Base-by-base conservation (phyloP, 2,797 vertebrate genomes). In the Spinus olivaceus region DNA sequence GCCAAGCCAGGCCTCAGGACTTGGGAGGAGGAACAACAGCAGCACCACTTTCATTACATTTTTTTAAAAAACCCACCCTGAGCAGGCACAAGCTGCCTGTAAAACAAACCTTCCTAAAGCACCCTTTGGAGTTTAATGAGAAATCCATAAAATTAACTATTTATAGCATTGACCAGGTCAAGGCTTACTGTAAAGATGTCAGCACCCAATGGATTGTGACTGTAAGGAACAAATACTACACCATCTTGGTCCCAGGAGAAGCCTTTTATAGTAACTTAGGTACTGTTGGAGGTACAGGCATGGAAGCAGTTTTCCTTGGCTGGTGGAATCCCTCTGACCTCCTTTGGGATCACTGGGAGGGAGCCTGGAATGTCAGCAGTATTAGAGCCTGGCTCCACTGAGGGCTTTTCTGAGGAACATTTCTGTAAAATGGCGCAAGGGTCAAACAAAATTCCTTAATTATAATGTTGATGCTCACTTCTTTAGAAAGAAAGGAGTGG, bases 221-320 rank as follows among this genome's bases (percentile, higher is more conserved):
- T 37, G 33, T 28, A 67, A 88, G 14, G 11, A 61, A 39, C 16
- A 88, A 83, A 72, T 90, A 44, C 23, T 67, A 21, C 10, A 8
- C 39, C 19, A 9, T n/a, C 82, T 41, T 49, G 39, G 37, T n/a
- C 54, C 76, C 51, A 8, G 14, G 47, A 92, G 64, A 70, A 81
- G 23, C 73, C 92, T 93, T 96, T 90, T 80, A 76, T 64, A 95
- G 92, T 90, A 72, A 94, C 44, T 49, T 88, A 92, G 90, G 87
- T 94, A 50, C 24, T 39, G 35, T 14, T 83, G 37, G 20, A 86
- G 47, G 41, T 14, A 66, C 46, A 61, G 53, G 37, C 69, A 54
- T 0, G 12, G 54, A 16, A 92, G 44, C 33, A 81, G 33, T 32
- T 83, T 85, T 47, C 28, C n/a, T 78, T 0, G 0, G 46, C 63